phyloP scores from a whole-genome alignment of 2,888 invertebrate genomes.

The Epirrita christyi region DNA sequence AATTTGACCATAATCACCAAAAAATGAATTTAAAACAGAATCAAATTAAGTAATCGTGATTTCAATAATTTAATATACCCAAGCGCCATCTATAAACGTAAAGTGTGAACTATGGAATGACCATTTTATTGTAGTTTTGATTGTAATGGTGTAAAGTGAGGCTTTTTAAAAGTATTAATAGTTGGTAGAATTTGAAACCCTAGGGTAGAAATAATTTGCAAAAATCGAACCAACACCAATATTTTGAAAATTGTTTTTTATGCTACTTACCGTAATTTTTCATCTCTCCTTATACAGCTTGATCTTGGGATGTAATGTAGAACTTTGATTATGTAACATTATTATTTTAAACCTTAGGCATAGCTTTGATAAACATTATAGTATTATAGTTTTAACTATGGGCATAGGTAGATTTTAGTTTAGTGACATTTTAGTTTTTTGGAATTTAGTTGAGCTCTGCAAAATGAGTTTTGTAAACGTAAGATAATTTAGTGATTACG shows the following conservation, averaged over 20 bases:
- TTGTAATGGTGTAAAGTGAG: slow-evolving; percentile 6
- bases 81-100: slow-evolving; percentile 30
- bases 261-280: no score
- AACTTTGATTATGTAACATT: no score
- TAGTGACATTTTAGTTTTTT: background rate
- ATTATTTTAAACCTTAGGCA: background rate
- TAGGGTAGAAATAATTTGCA: slow-evolving; percentile 5
- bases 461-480: slow-evolving; percentile 11
- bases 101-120: slow-evolving; percentile 13
- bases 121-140: slow-evolving; percentile 9
- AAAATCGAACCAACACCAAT: no score
- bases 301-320: background rate
- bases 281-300: no score
- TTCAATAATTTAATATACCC: background rate
- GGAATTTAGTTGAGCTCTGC: background rate
- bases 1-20: slow-evolving; percentile 1
- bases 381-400: background rate
- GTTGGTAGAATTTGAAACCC: slow-evolving; percentile 15
- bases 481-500: slow-evolving; percentile 1
- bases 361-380: background rate
- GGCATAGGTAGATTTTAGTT: background rate
- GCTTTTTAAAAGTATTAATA: slow-evolving; percentile 31
- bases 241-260: no score
- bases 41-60: background rate
- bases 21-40: background rate